phyloP scores from a whole-genome alignment of 2,888 invertebrate species.

The Athetis lepigone region DNA sequence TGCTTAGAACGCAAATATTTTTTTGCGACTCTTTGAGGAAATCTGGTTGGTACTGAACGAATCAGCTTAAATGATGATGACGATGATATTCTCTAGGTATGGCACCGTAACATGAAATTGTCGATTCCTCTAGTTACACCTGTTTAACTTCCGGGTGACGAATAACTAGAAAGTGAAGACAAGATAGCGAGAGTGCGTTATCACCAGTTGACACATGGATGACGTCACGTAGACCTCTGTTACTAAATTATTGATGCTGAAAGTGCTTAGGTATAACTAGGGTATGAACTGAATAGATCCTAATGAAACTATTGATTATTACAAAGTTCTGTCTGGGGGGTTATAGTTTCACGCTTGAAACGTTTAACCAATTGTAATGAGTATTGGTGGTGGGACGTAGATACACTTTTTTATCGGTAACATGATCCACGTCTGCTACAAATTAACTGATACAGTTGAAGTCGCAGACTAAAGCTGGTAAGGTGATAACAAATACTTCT shows the following conservation, averaged over 20 bases:
- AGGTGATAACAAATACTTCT: too few relatives aligned
- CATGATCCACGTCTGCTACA: too few relatives aligned
- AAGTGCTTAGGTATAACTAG: not conserved
- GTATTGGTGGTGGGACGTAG: too few relatives aligned
- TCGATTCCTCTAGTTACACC: constrained; percentile 9
- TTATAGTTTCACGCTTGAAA: too few relatives aligned
- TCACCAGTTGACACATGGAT: constrained; percentile 12
- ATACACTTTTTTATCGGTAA: too few relatives aligned
- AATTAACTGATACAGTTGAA: too few relatives aligned
- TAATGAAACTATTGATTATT: too few relatives aligned
- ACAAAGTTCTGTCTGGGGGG: too few relatives aligned
- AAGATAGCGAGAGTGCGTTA: not conserved
- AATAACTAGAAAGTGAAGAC: constrained; percentile 39
- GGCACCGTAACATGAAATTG: not conserved
- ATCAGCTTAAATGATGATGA: not conserved
- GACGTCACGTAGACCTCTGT: constrained; percentile 12
- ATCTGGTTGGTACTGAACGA: not conserved
- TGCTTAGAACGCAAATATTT: not conserved
- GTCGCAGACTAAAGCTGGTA: too few relatives aligned
- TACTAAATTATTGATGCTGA: not conserved
- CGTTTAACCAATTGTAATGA: too few relatives aligned
- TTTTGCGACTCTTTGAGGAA: not conserved
- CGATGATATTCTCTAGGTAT: not conserved
- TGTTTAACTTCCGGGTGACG: constrained; percentile 29
- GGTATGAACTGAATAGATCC: not conserved